phyloP scores from a whole-genome alignment of 2,888 invertebrate species.

The Electrophaes corylata region DNA sequence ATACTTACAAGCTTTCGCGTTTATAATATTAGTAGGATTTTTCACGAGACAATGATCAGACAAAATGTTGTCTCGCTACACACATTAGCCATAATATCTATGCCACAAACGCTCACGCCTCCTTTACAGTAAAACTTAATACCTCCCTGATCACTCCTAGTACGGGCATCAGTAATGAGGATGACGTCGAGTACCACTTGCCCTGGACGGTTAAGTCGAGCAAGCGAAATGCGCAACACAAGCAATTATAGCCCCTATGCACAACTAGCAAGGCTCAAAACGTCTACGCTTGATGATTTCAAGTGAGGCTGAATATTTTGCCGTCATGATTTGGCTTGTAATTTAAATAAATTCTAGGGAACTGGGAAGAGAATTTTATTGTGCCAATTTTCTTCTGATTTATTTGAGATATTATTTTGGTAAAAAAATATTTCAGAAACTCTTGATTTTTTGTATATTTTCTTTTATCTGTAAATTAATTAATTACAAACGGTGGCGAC shows the following conservation, averaged over 20 bases:
- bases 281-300: neutral
- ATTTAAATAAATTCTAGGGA: neutral
- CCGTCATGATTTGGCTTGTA: neutral
- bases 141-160: constrained; percentile 15
- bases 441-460: neutral
- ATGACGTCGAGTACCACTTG: constrained; percentile 39
- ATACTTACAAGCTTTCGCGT: too few species aligned
- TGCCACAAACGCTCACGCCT: too few species aligned
- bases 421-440: neutral
- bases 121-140: too few species aligned
- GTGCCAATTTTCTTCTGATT: neutral
- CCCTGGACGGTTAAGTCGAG: constrained; percentile 32
- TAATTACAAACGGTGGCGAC: too few species aligned
- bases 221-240: constrained; percentile 37
- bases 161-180: constrained; percentile 39
- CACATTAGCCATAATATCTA: too few species aligned
- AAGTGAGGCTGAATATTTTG: constrained; percentile 12
- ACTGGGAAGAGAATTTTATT: neutral
- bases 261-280: constrained; percentile 1
- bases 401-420: neutral
- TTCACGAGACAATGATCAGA: too few species aligned
- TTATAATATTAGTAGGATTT: too few species aligned
- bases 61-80: too few species aligned
- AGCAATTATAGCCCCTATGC: constrained; percentile 16
- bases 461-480: too few species aligned